A percentile compares a stretch with the other conserved stretches of the same genome.
Conservation (phyloP, 1,140 invertebrate species). For the Theocolax elegans region DNA sequence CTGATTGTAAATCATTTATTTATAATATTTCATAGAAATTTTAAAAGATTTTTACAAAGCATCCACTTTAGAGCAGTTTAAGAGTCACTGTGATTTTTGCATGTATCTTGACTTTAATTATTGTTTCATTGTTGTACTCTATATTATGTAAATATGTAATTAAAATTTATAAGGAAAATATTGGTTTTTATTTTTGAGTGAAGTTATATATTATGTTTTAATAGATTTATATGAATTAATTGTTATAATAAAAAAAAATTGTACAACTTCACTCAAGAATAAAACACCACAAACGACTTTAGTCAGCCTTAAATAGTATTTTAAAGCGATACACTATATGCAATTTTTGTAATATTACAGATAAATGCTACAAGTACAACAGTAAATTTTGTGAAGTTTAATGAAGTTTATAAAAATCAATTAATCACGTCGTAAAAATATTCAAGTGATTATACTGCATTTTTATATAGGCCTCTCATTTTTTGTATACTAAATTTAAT, state of each 20-base stretch:
- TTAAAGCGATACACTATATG: background rate
- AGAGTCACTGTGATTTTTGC: background rate
- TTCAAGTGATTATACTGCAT: background rate
- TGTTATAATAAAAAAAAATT: background rate
- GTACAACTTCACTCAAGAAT: conserved; percentile 11
- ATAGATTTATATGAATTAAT: background rate
- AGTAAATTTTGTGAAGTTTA: conserved; percentile 28
- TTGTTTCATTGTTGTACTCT: conserved; percentile 5
- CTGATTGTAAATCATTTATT: conserved; percentile 11
- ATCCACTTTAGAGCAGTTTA: background rate
- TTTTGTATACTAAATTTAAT: background rate
- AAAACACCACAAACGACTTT: conserved; percentile 1
- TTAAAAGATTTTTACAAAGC: background rate
- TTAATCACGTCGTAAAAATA: too few species aligned
- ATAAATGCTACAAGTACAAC: conserved; percentile 2
- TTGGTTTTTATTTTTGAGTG: conserved; percentile 8
- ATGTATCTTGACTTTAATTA: background rate
- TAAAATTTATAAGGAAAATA: conserved; percentile 10
- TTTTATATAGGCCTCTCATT: background rate
- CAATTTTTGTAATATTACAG: conserved; percentile 14
- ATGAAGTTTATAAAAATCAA: too few species aligned
- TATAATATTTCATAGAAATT: conserved; percentile 6
- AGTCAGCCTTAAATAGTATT: background rate
- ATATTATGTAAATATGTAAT: conserved; percentile 28
- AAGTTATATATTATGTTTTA: background rate